Evolutionary conservation across 1,140 invertebrate genomes (phyloP).

Genomic region (Drosophila sp.): DNA sequence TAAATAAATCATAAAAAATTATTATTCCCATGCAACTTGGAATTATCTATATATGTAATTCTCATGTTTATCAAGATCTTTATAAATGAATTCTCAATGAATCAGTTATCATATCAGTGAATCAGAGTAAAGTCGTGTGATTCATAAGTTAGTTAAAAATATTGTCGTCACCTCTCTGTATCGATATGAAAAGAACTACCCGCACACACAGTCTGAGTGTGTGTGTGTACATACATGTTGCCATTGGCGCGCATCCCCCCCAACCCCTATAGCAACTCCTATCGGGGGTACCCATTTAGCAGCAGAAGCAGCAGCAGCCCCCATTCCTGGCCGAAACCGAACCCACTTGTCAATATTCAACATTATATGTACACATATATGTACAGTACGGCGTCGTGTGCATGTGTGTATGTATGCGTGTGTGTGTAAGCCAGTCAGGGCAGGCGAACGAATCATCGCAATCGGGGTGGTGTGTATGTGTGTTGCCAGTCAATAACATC

Average conservation of each 20-base stretch:
- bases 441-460: conserved; percentile 72
- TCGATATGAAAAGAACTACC: conserved; percentile 1
- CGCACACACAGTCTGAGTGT: background rate
- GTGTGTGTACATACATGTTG: conserved; percentile 19
- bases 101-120: conserved; percentile 1
- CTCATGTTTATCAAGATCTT: background rate
- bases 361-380: conserved; percentile 13
- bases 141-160: background rate
- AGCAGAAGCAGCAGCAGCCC: conserved; percentile 1
- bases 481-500: conserved; percentile 83
- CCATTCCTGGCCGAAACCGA: conserved; percentile 1
- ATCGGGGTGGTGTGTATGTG: conserved; percentile 58
- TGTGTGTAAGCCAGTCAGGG: conserved; percentile 50
- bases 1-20: too few relatives aligned
- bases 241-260: conserved; percentile 34
- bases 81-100: background rate
- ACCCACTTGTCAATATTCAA: conserved; percentile 48
- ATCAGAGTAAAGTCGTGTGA: background rate
- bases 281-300: background rate
- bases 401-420: conserved; percentile 9
- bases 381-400: conserved; percentile 27
- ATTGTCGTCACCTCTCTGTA: background rate
- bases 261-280: conserved; percentile 29
- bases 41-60: too few relatives aligned
- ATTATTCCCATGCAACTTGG: too few relatives aligned